Base-by-base conservation (phyloP, 1,140 invertebrate species). In the Tetramorium alpestre region DNA sequence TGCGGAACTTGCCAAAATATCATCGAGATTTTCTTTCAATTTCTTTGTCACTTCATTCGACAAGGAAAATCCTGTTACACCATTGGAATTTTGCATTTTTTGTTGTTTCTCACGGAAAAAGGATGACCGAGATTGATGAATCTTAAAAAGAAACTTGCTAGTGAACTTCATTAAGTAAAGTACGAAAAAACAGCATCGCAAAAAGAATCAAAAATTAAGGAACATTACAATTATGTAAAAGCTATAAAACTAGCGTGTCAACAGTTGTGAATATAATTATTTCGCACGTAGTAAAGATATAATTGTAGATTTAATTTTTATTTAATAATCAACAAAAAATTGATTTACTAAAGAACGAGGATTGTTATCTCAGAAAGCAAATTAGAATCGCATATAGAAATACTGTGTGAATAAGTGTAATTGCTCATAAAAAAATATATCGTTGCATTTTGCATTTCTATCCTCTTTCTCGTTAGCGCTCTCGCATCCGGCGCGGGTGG, bases 381-480 rank as follows among this genome's bases (percentile, higher is more conserved):
- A 65, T 51, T 38, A 54, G 49, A 41, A 54, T 10, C 18, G 16
- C 62, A 28, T 60, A 18, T 16, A 11, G 25, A 11, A 33, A 18
- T 49, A 25, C 18, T 22, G 13, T 49, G 7, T 33, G 25, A 82
- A 73, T 82, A 82, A 47, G 47, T 82, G 47, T 22, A 58, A 47
- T 16, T 5, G 0, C 7, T 28, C 10, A 11, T n/a, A 7, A 58
- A 25, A 28, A 6, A 33, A 58, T 6, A 60, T 22, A 25, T 33
- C 28, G 16, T 10, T 22, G 0, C 22, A 22, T n/a, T n/a, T 44
- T 3, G 18, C 49, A 28, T 22, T 38, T 28, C 38, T 22, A 82
- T 47, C 22, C 54, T 13, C 22, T 82, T 73, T 60, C 67, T 82
- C 78, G 41, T 82, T 82, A 75, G 54, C 18, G 28, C 28, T 8